Evolutionary conservation across 2,888 invertebrate species (phyloP), one percentile per base, ranked within the genome.

Genomic region (Nudaria mundana): DNA sequence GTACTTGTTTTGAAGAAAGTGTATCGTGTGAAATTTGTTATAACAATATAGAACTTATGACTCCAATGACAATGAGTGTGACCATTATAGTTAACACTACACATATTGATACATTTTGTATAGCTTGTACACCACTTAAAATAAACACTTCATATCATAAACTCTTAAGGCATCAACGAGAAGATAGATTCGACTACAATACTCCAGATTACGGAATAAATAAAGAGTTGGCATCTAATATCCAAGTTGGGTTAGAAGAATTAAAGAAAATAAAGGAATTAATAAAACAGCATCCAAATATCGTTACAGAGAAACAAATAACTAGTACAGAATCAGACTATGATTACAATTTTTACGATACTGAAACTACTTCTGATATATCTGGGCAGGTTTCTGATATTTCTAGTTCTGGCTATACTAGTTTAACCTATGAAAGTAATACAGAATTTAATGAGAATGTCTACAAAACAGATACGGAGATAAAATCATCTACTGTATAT

Each of bases 1-100:
- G 50, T 14, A 35, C 58, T 14, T 87, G 87, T 38, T 44, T 60
- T 16, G 81, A 86, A 54, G 66, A 69, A 44, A 49, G 49, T 33
- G 59, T 84, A 3, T 52, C 70, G 2, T 87, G 87, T 49, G 65
- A 71, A 20, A 75, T 76, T 6, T 81, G 81, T 43, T n/a, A n/a
- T n/a, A 20, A 20, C 8, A 61, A 71, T 43, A 53, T 68, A 40
- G 53, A 64, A 24, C 20, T 64, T 5, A 52, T 48, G 30, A 31
- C 60, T 11, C 46, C 56, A 5, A 29, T 42, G 11, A 41, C 10
- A 40, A 26, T 50, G 3, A 34, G 48, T 14, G 52, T 60, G 5
- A 48, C 30, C 7, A 36, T 52, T 5, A 35, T 29, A 15, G 22
- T 49, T 13, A 40, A 48, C 24, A 31, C 37, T 18, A 35, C 28